A percentile compares a stretch with the other conserved stretches of the same genome.
phyloP scores from a whole-genome alignment of 2,113 vertebrate species.

The Rhodinocichla rosea region DNA sequence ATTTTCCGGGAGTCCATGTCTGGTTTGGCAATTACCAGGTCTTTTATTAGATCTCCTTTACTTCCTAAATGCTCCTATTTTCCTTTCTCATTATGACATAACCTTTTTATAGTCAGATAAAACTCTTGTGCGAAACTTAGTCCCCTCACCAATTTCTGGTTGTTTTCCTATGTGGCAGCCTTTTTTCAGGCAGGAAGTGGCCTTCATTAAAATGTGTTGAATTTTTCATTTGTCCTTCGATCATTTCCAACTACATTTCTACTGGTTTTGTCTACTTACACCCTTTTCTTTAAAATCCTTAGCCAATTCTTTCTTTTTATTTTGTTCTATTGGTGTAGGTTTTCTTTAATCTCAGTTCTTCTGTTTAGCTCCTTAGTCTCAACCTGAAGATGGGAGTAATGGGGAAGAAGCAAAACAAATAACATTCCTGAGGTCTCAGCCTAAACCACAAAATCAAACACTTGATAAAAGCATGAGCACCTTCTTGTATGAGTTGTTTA shows the following conservation, averaged over 20 bases:
- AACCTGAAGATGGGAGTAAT: neutral
- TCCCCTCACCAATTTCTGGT: neutral
- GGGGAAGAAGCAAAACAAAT: neutral
- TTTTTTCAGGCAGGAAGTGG: neutral
- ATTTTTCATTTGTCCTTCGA: neutral
- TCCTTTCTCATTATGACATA: constrained; percentile 4
- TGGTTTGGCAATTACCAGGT: constrained; percentile 32
- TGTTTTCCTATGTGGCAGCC: neutral
- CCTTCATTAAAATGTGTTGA: neutral
- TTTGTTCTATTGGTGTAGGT: neutral
- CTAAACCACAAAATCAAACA: neutral
- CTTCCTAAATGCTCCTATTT: constrained; percentile 21
- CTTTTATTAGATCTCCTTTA: constrained; percentile 41
- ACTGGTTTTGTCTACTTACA: neutral
- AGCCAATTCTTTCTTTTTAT: neutral
- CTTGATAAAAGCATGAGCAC: neutral
- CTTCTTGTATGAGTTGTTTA: neutral
- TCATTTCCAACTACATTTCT: neutral
- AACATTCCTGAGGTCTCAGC: neutral
- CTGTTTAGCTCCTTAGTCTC: neutral
- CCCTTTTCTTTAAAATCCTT: neutral
- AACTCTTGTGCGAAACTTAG: neutral
- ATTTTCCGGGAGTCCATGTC: constrained; percentile 7
- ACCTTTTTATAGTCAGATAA: neutral
- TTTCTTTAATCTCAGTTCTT: neutral